phyloP scores from a whole-genome alignment of 2,888 invertebrate genomes.

The Linnaemya tessellans region DNA sequence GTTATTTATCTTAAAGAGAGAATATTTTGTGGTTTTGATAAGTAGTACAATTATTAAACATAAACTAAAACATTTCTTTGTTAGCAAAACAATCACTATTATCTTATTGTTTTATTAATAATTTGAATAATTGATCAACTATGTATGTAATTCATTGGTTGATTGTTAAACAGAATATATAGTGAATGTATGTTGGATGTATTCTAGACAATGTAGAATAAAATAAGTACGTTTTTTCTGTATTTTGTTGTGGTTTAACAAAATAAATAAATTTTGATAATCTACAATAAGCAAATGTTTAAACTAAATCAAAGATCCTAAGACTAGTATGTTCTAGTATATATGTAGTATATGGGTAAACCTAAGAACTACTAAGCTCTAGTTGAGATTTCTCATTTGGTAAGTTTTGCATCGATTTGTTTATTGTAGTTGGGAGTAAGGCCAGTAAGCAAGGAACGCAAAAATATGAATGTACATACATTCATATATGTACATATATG shows the following conservation, averaged over 20 bases:
- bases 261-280: slow-evolving; percentile 33
- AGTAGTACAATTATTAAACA: slow-evolving; percentile 55
- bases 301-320: slow-evolving; percentile 54
- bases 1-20: slow-evolving; percentile 59
- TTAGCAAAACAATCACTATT: slow-evolving; percentile 60
- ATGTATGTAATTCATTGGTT: neutral
- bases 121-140: slow-evolving; percentile 28
- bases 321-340: slow-evolving; percentile 4
- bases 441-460: slow-evolving; percentile 56
- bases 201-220: slow-evolving; percentile 46
- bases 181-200: slow-evolving; percentile 44
- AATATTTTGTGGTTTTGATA: slow-evolving; percentile 49
- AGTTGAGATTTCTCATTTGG: slow-evolving; percentile 14
- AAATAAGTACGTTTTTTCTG: slow-evolving; percentile 6
- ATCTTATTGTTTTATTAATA: slow-evolving; percentile 37
- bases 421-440: slow-evolving; percentile 18
- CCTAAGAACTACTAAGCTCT: slow-evolving; percentile 38
- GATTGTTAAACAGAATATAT: slow-evolving; percentile 17
- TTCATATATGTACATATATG: no score
- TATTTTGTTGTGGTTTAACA: slow-evolving; percentile 39
- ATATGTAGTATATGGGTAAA: slow-evolving; percentile 24
- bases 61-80: slow-evolving; percentile 53
- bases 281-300: slow-evolving; percentile 47
- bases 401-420: slow-evolving; percentile 3
- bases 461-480: slow-evolving; percentile 19